These are phyloP conservation scores for Drosophila lowei DNA, from an alignment of 1,140 invertebrate genomes.

Conservation along the genomic window DNA sequence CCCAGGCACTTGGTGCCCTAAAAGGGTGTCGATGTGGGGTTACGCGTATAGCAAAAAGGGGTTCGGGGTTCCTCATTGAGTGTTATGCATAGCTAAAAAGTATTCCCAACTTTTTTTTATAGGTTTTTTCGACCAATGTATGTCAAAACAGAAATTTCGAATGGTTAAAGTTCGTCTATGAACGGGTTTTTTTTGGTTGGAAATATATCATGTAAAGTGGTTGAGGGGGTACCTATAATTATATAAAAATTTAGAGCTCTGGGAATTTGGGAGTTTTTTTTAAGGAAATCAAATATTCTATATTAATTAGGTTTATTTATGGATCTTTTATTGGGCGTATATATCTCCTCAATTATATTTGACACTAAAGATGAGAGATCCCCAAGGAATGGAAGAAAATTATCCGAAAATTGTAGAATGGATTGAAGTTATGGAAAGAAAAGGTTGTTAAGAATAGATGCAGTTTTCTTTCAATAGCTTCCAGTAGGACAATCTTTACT, in stretches of 20 bases:
- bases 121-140: constrained; percentile 9
- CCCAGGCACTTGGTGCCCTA: constrained; percentile 32
- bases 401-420: no score
- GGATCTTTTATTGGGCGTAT: no score
- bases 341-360: no score
- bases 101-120: constrained; percentile 31
- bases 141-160: constrained; percentile 72
- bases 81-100: constrained; percentile 40
- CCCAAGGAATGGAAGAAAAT: no score
- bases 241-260: constrained; percentile 24
- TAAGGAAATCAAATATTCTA: neutral
- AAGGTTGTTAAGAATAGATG: no score
- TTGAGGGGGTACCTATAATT: constrained; percentile 3
- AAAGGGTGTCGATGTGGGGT: constrained; percentile 46
- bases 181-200: constrained; percentile 33
- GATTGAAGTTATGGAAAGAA: no score
- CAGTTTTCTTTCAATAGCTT: no score
- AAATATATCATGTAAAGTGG: neutral
- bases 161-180: constrained; percentile 26
- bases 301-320: neutral
- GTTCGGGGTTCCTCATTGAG: constrained; percentile 24
- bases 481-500: no score
- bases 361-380: no score
- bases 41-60: constrained; percentile 1
- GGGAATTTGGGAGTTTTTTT: constrained; percentile 19